phyloP scores from a whole-genome alignment of 2,797 vertebrate genomes.

The Hydrocynus forskahlii region DNA sequence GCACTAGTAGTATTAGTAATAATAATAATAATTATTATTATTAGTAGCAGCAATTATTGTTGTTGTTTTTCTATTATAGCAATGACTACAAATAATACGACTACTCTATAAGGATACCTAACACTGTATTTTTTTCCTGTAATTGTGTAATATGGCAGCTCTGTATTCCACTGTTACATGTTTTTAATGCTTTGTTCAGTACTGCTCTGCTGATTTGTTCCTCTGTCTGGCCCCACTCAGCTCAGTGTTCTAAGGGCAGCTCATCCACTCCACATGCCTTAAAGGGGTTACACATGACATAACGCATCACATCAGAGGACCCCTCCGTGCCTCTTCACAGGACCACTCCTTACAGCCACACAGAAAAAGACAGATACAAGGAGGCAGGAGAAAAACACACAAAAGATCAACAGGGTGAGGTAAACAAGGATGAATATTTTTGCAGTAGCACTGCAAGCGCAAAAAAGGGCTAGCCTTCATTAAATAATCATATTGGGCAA shows the following conservation, averaged over 20 bases:
- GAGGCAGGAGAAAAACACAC: constrained; percentile 7
- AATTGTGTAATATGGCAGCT: background rate
- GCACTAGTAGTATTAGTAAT: background rate
- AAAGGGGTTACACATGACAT: background rate
- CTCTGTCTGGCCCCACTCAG: background rate
- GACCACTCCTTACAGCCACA: background rate
- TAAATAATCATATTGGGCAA: background rate
- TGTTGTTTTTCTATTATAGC: background rate
- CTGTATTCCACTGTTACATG: background rate
- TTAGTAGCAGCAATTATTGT: background rate
- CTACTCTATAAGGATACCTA: background rate
- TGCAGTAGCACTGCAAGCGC: background rate
- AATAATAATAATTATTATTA: background rate
- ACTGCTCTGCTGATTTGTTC: background rate
- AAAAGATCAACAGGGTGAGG: constrained; percentile 13
- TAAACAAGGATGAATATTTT: background rate
- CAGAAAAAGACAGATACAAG: constrained; percentile 52
- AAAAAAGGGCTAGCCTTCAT: background rate
- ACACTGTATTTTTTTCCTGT: too few species aligned
- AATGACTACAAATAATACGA: background rate
- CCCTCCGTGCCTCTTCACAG: background rate
- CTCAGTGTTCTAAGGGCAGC: background rate
- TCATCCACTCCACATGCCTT: constrained; percentile 9
- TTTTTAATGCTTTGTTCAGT: background rate
- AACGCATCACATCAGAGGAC: background rate